A percentile compares a stretch with the other conserved stretches of the same genome.
Conservation (phyloP, 2,888 invertebrate genomes). For the Heteromurus nitidus region DNA sequence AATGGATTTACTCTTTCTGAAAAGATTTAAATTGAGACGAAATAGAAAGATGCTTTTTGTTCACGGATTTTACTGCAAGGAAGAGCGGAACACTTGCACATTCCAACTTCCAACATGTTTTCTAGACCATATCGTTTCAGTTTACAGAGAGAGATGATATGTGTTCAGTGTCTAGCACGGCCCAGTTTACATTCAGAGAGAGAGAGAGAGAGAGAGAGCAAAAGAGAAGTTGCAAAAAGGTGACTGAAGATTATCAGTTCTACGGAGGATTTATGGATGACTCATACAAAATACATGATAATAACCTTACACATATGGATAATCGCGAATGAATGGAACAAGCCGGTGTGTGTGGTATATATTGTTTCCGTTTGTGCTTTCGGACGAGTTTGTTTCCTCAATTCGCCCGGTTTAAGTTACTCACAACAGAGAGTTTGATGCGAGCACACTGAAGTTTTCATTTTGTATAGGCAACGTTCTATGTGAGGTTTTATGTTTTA, state of each 20-base stretch:
- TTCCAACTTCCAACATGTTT: neutral
- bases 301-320: neutral
- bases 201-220: neutral
- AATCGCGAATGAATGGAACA: neutral
- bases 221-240: conserved; percentile 44
- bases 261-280: conserved; percentile 62
- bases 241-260: conserved; percentile 47
- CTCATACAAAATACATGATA: conserved; percentile 47
- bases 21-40: no score
- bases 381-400: conserved; percentile 1
- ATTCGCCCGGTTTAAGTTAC: neutral
- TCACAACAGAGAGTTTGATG: neutral
- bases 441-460: neutral
- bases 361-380: conserved; percentile 6
- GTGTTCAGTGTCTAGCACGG: no score
- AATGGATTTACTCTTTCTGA: neutral
- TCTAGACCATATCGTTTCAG: neutral
- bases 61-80: conserved; percentile 17
- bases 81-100: neutral
- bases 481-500: conserved; percentile 40
- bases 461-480: neutral
- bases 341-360: neutral
- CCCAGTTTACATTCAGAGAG: neutral
- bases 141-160: no score
- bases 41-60: neutral